Percentiles rank a stretch among this genome's conserved stretches.
These are phyloP conservation scores for Drosophila ananassae DNA, from an alignment of 1,140 invertebrate genomes.

Conservation along the genomic window DNA sequence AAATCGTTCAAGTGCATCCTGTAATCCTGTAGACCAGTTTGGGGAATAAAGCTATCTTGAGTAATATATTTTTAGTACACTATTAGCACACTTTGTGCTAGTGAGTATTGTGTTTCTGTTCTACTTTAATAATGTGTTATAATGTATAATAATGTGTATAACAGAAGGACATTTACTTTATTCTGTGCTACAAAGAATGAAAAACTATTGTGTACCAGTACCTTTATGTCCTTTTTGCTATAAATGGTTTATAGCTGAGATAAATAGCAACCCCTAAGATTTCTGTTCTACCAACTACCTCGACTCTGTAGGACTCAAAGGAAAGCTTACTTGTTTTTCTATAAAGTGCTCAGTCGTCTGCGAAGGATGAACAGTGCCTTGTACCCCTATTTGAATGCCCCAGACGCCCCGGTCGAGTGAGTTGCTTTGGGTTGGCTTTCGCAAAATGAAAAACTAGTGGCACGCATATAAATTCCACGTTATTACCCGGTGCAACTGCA, in stretches of 20 bases:
- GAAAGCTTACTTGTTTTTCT: neutral
- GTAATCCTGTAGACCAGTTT: no score
- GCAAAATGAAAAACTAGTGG: constrained; percentile 30
- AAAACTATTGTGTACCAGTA: neutral
- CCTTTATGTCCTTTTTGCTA: neutral
- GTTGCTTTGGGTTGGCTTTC: neutral
- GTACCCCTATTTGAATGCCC: constrained; percentile 7
- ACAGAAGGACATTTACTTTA: neutral
- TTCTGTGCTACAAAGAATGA: neutral
- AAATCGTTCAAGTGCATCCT: no score
- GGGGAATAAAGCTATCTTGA: no score
- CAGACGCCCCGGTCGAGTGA: constrained; percentile 7
- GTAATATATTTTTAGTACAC: no score
- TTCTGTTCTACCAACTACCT: neutral
- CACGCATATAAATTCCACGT: constrained; percentile 74
- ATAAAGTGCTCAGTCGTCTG: constrained; percentile 10
- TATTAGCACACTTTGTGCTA: no score
- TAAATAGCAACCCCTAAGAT: neutral
- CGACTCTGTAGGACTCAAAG: neutral
- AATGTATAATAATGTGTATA: neutral
- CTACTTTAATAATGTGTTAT: no score
- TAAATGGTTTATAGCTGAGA: neutral
- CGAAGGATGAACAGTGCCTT: constrained; percentile 5
- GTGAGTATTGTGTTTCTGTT: neutral
- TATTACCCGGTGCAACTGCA: constrained; percentile 65